Evolutionary conservation across 2,888 invertebrate species (phyloP), one percentile per base, ranked within the genome.

Genomic region (Agonopterix alstromeriana): DNA sequence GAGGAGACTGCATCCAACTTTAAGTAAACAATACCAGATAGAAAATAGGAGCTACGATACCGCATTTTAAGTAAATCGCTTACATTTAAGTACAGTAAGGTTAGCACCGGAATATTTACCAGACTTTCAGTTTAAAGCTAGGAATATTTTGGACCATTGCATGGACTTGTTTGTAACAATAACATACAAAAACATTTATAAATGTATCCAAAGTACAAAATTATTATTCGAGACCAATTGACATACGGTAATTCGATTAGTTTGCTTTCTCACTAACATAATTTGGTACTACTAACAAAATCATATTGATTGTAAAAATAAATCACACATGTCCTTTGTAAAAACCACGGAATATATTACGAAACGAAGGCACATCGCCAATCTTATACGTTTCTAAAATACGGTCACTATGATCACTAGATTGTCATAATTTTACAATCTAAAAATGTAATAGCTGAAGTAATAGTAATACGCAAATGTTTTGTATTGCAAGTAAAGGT

Each of bases 241-340:
- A 45, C 47, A 50, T 42, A 59, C 49, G 11, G 36, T 36, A 46
- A 49, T 38, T 38, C 27, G 27, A 27, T 27, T 27, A 27, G 5
- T 27, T 27, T 27, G 40, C 17, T 48, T 47, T 36, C 27, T 48
- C 48, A 55, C 53, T 47, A 47, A 46, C 12, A 48, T 45, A 63
- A 59, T 62, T 65, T 57, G 56, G 55, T 58, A 60, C 52, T 47
- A 46, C 46, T 53, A 3, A 52, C 52, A 50, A 51, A 52, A 52
- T 27, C 5, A 50, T 40, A 35, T 36, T 42, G 42, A 42, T 42
- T 42, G 3, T 38, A 38, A 38, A 38, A 38, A 38, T 49, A 57
- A 71, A 69, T 74, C 70, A 70, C 73, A 74, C 70, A 72, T 69
- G 68, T 71, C 64, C 58, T 71, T 76, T 72, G 62, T 67, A 66